Conservation (phyloP, 2,113 vertebrate genomes). For the Lynx canadensis region DNA sequence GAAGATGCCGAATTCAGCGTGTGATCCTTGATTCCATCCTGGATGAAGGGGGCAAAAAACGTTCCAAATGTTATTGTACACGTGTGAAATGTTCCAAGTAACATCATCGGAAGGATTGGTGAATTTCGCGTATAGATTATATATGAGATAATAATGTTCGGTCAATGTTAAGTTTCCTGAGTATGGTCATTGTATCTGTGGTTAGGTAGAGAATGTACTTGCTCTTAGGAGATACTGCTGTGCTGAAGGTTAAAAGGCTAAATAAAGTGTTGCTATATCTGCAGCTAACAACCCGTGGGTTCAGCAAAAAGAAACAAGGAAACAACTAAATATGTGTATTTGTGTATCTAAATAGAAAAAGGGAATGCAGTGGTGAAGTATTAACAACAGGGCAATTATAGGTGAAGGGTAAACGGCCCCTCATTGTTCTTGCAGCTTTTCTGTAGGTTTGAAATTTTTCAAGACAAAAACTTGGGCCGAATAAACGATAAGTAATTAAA, state of each 20-base stretch:
- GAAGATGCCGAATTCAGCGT: constrained; percentile 10
- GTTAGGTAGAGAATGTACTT: not conserved
- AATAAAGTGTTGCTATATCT: constrained; percentile 3
- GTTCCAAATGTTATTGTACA: not conserved
- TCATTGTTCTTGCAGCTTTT: constrained; percentile 23
- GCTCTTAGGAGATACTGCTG: not conserved
- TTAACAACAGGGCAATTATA: constrained; percentile 19
- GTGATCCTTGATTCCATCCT: constrained; percentile 12
- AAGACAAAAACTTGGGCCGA: constrained; percentile 25
- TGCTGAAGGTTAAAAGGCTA: not conserved
- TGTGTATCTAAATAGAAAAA: constrained; percentile 27
- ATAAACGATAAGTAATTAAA: constrained; percentile 27
- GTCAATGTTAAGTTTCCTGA: constrained; percentile 43
- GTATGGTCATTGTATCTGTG: not conserved
- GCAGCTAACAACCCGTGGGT: not conserved
- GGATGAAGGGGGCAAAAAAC: not conserved
- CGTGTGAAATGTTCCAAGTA: not conserved
- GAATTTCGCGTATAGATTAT: constrained; percentile 11
- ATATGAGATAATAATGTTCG: not conserved
- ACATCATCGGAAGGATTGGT: not conserved
- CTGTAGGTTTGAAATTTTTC: constrained; percentile 33
- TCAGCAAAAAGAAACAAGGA: constrained; percentile 17
- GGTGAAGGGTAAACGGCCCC: not conserved
- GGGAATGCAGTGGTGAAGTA: not conserved
- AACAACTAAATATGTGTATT: not conserved